Evolutionary conservation across 2,797 vertebrate genomes (phyloP).

Genomic region (Lophius americanus): DNA sequence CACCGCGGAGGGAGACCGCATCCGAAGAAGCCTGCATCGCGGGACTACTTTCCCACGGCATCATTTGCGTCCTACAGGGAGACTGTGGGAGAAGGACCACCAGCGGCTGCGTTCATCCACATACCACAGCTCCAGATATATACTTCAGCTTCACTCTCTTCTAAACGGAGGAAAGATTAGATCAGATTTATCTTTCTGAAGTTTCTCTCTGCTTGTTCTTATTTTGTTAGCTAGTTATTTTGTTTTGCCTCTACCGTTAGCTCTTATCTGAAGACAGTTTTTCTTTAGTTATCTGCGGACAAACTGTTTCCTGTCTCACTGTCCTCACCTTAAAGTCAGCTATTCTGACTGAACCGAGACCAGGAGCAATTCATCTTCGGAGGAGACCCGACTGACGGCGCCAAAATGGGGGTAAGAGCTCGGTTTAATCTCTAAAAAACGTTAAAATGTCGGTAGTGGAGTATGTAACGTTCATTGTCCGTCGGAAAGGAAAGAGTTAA

Average conservation of each 20-base stretch:
- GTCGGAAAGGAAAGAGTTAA: conserved; percentile 26
- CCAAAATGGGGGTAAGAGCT: conserved; percentile 82
- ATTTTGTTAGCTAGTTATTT: conserved; percentile 15
- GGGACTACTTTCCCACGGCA: conserved; percentile 67
- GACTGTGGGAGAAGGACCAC: conserved; percentile 31
- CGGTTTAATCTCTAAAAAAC: neutral
- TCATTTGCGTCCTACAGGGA: conserved; percentile 49
- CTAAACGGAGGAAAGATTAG: conserved; percentile 25
- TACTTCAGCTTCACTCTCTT: conserved; percentile 6
- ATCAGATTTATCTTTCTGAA: conserved; percentile 32
- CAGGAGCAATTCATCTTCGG: conserved; percentile 38
- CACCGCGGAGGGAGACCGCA: conserved; percentile 73
- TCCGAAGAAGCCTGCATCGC: conserved; percentile 47
- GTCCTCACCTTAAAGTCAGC: conserved; percentile 30
- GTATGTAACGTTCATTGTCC: neutral
- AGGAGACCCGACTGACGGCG: conserved; percentile 70
- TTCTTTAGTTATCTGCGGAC: conserved; percentile 5
- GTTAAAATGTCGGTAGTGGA: neutral
- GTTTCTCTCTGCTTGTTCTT: conserved; percentile 13
- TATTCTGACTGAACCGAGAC: conserved; percentile 45
- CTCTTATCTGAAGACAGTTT: conserved; percentile 32
- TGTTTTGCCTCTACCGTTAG: conserved; percentile 1
- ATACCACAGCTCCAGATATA: neutral
- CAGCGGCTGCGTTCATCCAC: conserved; percentile 23
- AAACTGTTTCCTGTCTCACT: neutral